A percentile compares a stretch with the other conserved stretches of the same genome.
Evolutionary conservation across 2,888 invertebrate species (phyloP).

Genomic region (Mythimna albipuncta): DNA sequence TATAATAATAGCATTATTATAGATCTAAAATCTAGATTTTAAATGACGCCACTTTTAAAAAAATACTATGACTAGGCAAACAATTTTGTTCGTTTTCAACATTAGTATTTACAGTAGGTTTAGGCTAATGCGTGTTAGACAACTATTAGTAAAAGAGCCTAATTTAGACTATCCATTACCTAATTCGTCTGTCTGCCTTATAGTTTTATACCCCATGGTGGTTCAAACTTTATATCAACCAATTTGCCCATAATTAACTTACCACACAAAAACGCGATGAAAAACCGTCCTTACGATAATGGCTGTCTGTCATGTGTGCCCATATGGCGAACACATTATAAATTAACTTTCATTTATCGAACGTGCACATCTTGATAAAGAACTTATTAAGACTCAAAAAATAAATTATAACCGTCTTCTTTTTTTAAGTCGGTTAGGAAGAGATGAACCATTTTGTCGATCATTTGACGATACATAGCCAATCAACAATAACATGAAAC

Average conservation of each 20-base stretch:
- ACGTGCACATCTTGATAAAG: slow-evolving; percentile 6
- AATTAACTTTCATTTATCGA: slow-evolving; percentile 32
- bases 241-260: slow-evolving; percentile 19
- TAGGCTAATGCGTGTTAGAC: neutral
- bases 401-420: neutral
- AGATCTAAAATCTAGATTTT: neutral
- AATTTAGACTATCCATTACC: slow-evolving; percentile 14
- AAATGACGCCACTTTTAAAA: neutral
- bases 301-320: slow-evolving; percentile 21
- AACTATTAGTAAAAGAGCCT: neutral
- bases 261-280: slow-evolving; percentile 15
- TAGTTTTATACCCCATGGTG: neutral
- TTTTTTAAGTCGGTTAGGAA: neutral
- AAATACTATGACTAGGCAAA: no score
- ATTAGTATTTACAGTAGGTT: no score
- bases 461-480: neutral
- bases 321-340: slow-evolving; percentile 30
- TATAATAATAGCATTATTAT: no score
- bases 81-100: no score
- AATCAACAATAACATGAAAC: slow-evolving; percentile 7
- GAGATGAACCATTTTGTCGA: neutral
- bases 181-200: slow-evolving; percentile 1
- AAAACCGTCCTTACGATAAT: slow-evolving; percentile 14
- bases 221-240: neutral
- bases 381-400: slow-evolving; percentile 4